Evolutionary conservation across 2,797 vertebrate genomes (phyloP).

Genomic region (Antrozous pallidus): DNA sequence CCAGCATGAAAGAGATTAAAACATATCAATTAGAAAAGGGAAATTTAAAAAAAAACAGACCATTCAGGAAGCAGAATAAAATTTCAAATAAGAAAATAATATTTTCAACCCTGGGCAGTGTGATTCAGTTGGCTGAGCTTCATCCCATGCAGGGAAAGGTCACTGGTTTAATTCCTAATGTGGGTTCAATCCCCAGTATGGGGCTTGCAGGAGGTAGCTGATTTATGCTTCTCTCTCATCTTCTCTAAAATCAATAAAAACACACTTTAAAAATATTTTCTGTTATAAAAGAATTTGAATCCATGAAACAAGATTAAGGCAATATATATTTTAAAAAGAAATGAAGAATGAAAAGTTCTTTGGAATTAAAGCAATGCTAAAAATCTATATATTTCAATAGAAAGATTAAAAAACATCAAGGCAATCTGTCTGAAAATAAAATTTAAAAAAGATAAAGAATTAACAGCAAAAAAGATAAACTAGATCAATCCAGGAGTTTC

Average conservation of each 20-base stretch:
- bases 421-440: neutral
- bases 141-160: too few relatives aligned
- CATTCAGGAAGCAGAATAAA: neutral
- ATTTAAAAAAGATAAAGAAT: neutral
- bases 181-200: too few relatives aligned
- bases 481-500: neutral
- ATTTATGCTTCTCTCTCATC: too few relatives aligned
- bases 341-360: neutral
- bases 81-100: neutral
- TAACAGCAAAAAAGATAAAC: neutral
- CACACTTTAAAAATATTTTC: neutral
- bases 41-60: neutral
- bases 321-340: neutral
- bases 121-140: too few relatives aligned
- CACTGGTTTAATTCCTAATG: too few relatives aligned
- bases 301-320: neutral
- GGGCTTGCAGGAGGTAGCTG: too few relatives aligned
- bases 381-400: neutral
- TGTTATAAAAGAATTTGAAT: neutral
- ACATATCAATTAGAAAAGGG: neutral
- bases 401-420: neutral
- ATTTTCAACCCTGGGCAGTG: too few relatives aligned
- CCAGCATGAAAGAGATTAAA: neutral
- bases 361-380: neutral
- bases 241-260: too few relatives aligned